phyloP scores from a whole-genome alignment of 1,140 invertebrate genomes.

The Ctenoplectra terminalis region DNA sequence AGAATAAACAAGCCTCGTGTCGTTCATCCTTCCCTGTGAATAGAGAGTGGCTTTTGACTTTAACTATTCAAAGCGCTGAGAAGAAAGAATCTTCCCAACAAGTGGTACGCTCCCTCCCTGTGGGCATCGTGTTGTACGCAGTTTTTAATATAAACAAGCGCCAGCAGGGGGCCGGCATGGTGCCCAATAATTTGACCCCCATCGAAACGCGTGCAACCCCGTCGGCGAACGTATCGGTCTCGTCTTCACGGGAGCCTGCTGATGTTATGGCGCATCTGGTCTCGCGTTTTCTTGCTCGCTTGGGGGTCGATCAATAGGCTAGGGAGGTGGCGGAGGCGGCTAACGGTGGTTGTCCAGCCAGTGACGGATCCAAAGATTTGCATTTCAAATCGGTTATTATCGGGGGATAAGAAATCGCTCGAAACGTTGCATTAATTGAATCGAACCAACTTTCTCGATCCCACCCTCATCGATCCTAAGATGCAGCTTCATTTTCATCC shows the following conservation, averaged over 20 bases:
- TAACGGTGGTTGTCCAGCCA: constrained; percentile 51
- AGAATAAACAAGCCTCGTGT: constrained; percentile 14
- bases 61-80: background rate
- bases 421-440: background rate
- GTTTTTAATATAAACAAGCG: background rate
- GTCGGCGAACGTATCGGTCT: constrained; percentile 40
- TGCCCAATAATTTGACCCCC: background rate
- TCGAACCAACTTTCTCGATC: background rate
- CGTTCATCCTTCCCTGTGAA: background rate
- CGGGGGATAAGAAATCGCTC: background rate
- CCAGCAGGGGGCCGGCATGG: background rate
- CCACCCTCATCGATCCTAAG: too few species aligned
- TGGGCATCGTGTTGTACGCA: background rate
- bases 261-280: constrained; percentile 64
- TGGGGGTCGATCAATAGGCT: constrained; percentile 70
- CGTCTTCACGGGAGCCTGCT: constrained; percentile 27
- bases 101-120: background rate
- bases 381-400: constrained; percentile 42
- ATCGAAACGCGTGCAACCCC: constrained; percentile 13
- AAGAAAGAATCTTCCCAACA: background rate
- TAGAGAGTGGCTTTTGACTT: background rate
- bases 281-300: constrained; percentile 55
- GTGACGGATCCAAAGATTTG: constrained; percentile 60
- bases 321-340: constrained; percentile 58
- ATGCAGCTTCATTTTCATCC: background rate